phyloP scores from a whole-genome alignment of 2,797 vertebrate species.

The Sebastes kiyomatsui region DNA sequence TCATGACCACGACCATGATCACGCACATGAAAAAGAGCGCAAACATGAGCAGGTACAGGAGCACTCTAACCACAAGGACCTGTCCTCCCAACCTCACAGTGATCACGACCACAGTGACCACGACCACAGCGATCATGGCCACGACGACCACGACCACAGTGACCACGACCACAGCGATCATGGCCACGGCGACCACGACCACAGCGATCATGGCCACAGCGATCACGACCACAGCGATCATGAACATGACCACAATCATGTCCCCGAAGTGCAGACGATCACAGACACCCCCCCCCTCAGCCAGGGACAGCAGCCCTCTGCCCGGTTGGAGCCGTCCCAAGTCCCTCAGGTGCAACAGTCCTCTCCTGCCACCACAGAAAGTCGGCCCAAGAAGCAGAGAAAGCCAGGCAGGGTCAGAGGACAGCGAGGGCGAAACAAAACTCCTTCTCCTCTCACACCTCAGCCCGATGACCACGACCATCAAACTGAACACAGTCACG shows the following conservation, averaged over 20 bases:
- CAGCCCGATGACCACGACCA: background rate
- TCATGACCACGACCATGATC: slow-evolving; percentile 38
- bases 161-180: slow-evolving; percentile 32
- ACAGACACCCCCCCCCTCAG: slow-evolving; percentile 69
- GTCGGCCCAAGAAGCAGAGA: slow-evolving; percentile 46
- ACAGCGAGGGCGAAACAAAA: slow-evolving; percentile 49
- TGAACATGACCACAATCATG: slow-evolving; percentile 42
- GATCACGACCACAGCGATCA: slow-evolving; percentile 41
- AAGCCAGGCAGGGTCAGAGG: slow-evolving; percentile 36
- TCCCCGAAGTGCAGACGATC: slow-evolving; percentile 54
- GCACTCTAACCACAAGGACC: slow-evolving; percentile 39
- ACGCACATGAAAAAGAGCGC: slow-evolving; percentile 60
- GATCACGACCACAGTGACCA: slow-evolving; percentile 36
- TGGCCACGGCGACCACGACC: slow-evolving; percentile 9
- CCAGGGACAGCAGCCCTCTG: slow-evolving; percentile 64
- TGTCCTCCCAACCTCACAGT: slow-evolving; percentile 15
- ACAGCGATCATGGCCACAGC: slow-evolving; percentile 27
- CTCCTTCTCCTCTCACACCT: background rate
- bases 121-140: background rate
- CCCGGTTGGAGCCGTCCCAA: background rate
- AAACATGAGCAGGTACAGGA: slow-evolving; percentile 64
- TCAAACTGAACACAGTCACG: background rate
- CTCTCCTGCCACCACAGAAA: slow-evolving; percentile 52
- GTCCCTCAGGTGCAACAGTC: background rate
- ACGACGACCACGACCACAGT: slow-evolving; percentile 15